Conservation (phyloP, 2,797 vertebrate genomes). For the Tarsius wallacei region DNA sequence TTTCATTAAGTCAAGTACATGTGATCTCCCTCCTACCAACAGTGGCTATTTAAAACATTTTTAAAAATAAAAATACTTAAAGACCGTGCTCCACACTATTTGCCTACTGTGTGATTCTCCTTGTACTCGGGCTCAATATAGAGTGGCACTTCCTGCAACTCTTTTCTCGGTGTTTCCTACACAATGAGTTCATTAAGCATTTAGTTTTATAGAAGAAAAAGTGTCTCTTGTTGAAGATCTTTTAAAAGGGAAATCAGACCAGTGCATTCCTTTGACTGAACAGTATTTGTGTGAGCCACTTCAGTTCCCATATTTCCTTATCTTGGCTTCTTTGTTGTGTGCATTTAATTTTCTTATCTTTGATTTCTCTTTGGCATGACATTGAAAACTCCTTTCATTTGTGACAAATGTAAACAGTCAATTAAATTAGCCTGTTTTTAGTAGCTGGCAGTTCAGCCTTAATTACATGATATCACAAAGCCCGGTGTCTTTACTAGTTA, state of each 20-base stretch:
- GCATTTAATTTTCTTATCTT: constrained; percentile 48
- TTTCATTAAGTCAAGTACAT: neutral
- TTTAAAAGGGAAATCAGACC: neutral
- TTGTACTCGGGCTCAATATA: neutral
- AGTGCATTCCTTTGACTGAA: neutral
- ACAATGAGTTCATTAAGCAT: constrained; percentile 1
- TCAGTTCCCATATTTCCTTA: neutral
- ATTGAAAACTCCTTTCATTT: neutral
- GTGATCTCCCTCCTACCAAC: neutral
- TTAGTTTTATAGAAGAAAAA: constrained; percentile 43
- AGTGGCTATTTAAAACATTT: neutral
- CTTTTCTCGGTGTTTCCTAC: neutral
- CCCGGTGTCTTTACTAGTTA: neutral
- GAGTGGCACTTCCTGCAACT: neutral
- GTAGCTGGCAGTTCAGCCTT: neutral
- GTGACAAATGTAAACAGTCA: neutral
- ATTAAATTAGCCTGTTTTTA: neutral
- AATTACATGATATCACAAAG: neutral
- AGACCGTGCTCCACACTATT: neutral
- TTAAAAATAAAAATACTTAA: neutral
- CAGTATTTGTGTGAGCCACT: neutral
- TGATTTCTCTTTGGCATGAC: constrained; percentile 13
- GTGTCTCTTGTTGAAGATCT: neutral
- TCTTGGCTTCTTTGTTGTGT: neutral
- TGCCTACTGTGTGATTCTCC: neutral